Percentiles rank a stretch among this genome's conserved stretches.
Conservation (phyloP, 2,113 vertebrate species). For the Natator depressus region DNA sequence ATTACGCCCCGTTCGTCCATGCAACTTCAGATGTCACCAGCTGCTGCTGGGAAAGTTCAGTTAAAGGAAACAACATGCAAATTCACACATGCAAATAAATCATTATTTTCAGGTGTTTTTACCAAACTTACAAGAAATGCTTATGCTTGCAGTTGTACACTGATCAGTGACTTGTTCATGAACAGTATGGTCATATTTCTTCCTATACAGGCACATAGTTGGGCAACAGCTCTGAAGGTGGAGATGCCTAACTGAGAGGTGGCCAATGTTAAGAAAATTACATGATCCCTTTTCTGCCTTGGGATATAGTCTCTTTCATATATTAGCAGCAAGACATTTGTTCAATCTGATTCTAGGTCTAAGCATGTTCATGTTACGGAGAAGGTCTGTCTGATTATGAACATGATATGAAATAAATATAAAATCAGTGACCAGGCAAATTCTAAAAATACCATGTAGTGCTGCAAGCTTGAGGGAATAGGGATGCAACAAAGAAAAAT, state of each 20-base stretch:
- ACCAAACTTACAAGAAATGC: neutral
- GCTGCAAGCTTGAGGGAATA: neutral
- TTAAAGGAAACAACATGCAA: neutral
- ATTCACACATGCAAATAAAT: neutral
- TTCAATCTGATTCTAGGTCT: neutral
- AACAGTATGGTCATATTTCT: neutral
- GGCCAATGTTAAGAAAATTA: neutral
- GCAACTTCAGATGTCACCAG: neutral
- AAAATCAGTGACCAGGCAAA: neutral
- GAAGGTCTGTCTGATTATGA: conserved; percentile 7
- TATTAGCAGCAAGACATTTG: neutral
- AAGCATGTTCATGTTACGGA: neutral
- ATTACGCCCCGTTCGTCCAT: neutral
- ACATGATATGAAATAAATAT: neutral
- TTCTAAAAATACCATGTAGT: neutral
- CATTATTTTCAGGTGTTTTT: neutral
- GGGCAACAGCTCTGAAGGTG: neutral
- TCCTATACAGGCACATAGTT: neutral
- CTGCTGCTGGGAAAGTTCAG: neutral
- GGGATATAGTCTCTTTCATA: neutral
- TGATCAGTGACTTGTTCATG: neutral
- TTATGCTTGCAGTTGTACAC: neutral
- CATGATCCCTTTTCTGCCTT: neutral
- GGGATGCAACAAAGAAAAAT: neutral
- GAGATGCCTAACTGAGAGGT: neutral